Conservation (phyloP, 2,888 invertebrate species). For the Choristoneura rosaceana region DNA sequence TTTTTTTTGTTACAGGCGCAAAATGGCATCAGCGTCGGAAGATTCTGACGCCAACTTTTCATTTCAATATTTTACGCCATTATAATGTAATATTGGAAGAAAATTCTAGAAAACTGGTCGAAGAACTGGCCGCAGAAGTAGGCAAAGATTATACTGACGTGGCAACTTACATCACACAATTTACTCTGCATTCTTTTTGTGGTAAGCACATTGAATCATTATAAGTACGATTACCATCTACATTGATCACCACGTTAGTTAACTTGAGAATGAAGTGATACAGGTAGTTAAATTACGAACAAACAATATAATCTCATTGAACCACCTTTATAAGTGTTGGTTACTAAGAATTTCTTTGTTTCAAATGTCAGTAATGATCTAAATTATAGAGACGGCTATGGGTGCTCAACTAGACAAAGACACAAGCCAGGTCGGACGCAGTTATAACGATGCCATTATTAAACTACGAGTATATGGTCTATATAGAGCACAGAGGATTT, state of each 20-base stretch:
- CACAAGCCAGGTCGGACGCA: conserved; percentile 64
- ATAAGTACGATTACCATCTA: not conserved
- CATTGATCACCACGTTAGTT: not conserved
- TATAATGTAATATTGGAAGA: conserved; percentile 74
- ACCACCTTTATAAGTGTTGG: no score
- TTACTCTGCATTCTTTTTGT: conserved; percentile 87
- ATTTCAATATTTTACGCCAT: conserved; percentile 85
- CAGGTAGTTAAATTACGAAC: no score
- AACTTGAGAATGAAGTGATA: no score
- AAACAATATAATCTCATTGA: no score
- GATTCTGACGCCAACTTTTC: conserved; percentile 87
- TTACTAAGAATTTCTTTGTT: no score
- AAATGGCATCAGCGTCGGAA: conserved; percentile 88
- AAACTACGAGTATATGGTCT: conserved; percentile 66
- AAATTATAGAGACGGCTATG: conserved; percentile 87
- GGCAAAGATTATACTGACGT: conserved; percentile 73
- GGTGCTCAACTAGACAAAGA: conserved; percentile 85
- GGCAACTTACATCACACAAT: conserved; percentile 84
- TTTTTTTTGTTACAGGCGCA: conserved; percentile 65
- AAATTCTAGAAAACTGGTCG: conserved; percentile 70
- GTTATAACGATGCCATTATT: conserved; percentile 85
- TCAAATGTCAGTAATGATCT: not conserved
- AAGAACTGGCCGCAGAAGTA: conserved; percentile 56
- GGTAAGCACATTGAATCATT: conserved; percentile 70
- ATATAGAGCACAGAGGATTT: conserved; percentile 78